A percentile compares a stretch with the other conserved stretches of the same genome.
These are phyloP conservation scores for Tetramorium bicarinatum DNA, from an alignment of 2,888 invertebrate species.

Conservation along the genomic window DNA sequence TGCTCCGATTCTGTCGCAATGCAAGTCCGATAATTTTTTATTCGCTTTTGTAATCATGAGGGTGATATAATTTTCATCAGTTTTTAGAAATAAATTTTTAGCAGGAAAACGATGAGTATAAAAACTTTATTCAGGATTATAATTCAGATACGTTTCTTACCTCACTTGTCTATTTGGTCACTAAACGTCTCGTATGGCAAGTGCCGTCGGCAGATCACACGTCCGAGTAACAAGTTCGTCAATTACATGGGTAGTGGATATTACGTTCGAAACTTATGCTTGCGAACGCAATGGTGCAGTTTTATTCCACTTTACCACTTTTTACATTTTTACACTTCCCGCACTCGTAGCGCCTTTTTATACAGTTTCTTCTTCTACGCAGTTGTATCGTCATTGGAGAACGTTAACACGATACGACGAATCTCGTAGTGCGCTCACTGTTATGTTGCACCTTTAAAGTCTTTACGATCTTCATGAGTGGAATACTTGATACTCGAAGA, in stretches of 20 bases:
- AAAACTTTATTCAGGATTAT: slow-evolving; percentile 57
- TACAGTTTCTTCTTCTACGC: slow-evolving; percentile 33
- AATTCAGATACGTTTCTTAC: slow-evolving; percentile 61
- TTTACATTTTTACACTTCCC: slow-evolving; percentile 58
- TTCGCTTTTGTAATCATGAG: neutral
- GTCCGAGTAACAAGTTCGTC: slow-evolving; percentile 61
- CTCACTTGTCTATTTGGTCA: slow-evolving; percentile 63
- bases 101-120: neutral
- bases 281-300: slow-evolving; percentile 35
- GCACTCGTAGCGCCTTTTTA: slow-evolving; percentile 61
- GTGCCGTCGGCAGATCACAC: slow-evolving; percentile 67
- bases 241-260: slow-evolving; percentile 23
- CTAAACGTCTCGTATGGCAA: slow-evolving; percentile 55
- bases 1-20: neutral
- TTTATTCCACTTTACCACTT: slow-evolving; percentile 63
- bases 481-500: slow-evolving; percentile 20
- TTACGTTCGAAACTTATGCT: slow-evolving; percentile 14
- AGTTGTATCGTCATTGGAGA: slow-evolving; percentile 43
- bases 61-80: neutral
- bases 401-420: slow-evolving; percentile 63
- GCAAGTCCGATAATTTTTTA: neutral
- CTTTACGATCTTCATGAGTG: slow-evolving; percentile 30
- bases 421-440: slow-evolving; percentile 36
- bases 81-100: neutral
- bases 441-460: slow-evolving; percentile 50